Conservation (phyloP, 2,888 invertebrate genomes). For the Drosophila meridiana region DNA sequence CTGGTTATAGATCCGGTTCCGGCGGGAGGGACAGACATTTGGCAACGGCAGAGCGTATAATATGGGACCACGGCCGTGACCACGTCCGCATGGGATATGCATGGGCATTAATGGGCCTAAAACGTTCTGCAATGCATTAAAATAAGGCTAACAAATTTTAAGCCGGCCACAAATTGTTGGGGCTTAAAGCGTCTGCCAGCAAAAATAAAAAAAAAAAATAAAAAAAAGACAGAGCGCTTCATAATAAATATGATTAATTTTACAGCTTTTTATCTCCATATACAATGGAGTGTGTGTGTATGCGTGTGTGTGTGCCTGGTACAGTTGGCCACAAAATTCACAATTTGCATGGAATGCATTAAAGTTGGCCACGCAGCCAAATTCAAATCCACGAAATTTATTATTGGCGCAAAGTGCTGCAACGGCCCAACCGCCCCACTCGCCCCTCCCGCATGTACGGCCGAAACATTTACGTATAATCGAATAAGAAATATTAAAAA, state of each 20-base stretch:
- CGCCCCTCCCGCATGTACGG: background rate
- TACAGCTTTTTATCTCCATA: slow-evolving; percentile 30
- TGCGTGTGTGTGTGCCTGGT: slow-evolving; percentile 21
- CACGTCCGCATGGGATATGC: slow-evolving; percentile 35
- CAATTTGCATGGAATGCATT: slow-evolving; percentile 24
- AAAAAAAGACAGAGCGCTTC: slow-evolving; percentile 12
- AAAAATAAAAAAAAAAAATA: slow-evolving; percentile 29
- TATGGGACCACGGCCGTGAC: slow-evolving; percentile 24
- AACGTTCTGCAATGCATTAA: slow-evolving; percentile 43
- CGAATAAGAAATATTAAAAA: slow-evolving; percentile 22
- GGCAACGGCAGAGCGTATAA: slow-evolving; percentile 8
- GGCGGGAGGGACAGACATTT: slow-evolving; percentile 6
- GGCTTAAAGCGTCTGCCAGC: slow-evolving; percentile 52
- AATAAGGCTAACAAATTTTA: slow-evolving; percentile 65
- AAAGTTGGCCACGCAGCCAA: slow-evolving; percentile 14
- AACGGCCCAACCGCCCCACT: background rate
- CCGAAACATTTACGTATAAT: slow-evolving; percentile 30
- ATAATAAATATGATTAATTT: slow-evolving; percentile 72
- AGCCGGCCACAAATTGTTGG: slow-evolving; percentile 68
- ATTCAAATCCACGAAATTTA: slow-evolving; percentile 33
- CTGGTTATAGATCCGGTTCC: slow-evolving; percentile 40
- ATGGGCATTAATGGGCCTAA: slow-evolving; percentile 54
- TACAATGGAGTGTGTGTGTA: background rate
- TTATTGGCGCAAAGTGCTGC: slow-evolving; percentile 19
- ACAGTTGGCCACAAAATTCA: slow-evolving; percentile 52